Evolutionary conservation across 2,797 vertebrate genomes (phyloP).

Genomic region (Helicolenus hilgendorfi): DNA sequence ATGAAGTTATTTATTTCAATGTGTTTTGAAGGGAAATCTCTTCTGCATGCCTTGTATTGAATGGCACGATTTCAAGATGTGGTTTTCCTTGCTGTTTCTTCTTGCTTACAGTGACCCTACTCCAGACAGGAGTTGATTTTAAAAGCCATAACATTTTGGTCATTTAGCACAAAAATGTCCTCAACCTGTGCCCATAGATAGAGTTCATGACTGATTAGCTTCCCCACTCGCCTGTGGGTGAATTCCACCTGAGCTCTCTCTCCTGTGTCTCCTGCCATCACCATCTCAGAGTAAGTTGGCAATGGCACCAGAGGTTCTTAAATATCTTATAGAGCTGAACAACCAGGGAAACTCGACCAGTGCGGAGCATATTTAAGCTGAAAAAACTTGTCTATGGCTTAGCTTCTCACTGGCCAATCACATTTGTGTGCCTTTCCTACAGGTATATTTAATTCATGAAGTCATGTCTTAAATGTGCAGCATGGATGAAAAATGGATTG

Average conservation of each 20-base stretch:
- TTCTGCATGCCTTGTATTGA: not conserved
- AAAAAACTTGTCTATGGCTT: not conserved
- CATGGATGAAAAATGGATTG: not conserved
- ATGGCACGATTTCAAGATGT: not conserved
- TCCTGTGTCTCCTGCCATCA: conserved; percentile 32
- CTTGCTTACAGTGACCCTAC: not conserved
- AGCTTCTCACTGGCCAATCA: conserved; percentile 13
- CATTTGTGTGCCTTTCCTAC: not conserved
- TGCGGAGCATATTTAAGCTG: conserved; percentile 21
- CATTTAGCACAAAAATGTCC: conserved; percentile 36
- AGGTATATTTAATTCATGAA: conserved; percentile 20
- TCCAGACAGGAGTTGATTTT: conserved; percentile 13
- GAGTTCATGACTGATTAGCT: conserved; percentile 63
- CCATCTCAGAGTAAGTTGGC: conserved; percentile 33
- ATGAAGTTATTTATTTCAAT: not conserved
- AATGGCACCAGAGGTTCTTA: conserved; percentile 54
- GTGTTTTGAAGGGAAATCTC: not conserved
- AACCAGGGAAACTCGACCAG: not conserved
- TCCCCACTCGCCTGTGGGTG: conserved; percentile 33
- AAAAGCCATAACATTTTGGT: conserved; percentile 37
- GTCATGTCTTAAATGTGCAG: not conserved
- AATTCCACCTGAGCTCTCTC: conserved; percentile 52
- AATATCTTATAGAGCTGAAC: conserved; percentile 56
- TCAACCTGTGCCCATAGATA: conserved; percentile 24
- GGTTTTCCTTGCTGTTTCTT: not conserved